Base-by-base conservation (phyloP, 2,113 vertebrate species). In the Helogale parvula region DNA sequence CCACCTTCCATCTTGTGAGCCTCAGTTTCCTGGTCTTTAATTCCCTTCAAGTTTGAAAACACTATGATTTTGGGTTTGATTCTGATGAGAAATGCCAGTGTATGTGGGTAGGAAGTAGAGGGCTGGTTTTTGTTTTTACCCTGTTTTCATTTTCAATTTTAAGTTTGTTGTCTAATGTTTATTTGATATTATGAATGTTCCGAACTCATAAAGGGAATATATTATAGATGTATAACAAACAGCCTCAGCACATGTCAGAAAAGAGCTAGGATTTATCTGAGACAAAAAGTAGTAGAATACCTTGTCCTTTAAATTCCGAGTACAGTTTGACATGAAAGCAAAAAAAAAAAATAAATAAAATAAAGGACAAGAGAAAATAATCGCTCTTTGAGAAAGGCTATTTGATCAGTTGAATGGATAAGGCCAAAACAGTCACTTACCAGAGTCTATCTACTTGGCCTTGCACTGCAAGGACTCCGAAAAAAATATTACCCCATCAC, bases 221-320 rank as follows among this genome's bases (percentile, higher is more conserved):
- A 52, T 11, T 68, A 74, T 77, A 82, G 54, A 63, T 7, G 23
- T 60, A 9, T 60, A 3, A 25, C 21, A 60, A 60, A 60, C 7
- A 60, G 21, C 21, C 57, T 60, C 38, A 31, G 35, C 31, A 41
- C 80, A 27, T 92, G n/a, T 9, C 54, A 94, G 66, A 72, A 35
- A 85, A 85, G 23, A 14, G 5, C 27, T 76, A 68, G 21, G 13
- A 21, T 77, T 85, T 38, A 47, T 77, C 77, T 76, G 29, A 84
- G 21, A 41, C 21, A 41, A 38, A 92, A 87, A 77, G 79, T 35
- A 41, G 41, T 4, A 93, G 25, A 85, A 66, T 10, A n/a, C 29
- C n/a, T 84, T 93, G 85, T 81, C 63, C 35, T 97, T 94, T 96
- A 96, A 90, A 81, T 90, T 83, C 76, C 74, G 95, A 82, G 31